Conservation (phyloP, 2,113 vertebrate genomes). For the Sterrhoptilus dennistouni region DNA sequence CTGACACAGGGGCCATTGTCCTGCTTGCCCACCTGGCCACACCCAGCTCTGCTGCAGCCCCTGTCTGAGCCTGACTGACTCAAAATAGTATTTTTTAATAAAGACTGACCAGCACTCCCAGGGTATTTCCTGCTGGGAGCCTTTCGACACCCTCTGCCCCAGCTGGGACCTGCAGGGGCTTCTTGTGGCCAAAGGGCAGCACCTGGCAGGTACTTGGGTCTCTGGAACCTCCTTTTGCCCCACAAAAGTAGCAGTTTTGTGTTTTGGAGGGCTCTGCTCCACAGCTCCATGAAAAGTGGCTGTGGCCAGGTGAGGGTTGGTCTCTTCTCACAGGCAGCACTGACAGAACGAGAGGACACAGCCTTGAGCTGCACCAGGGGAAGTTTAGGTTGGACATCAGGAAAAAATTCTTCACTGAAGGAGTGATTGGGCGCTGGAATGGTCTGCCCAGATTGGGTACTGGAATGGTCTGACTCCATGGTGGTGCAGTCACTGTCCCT, state of each 20-base stretch:
- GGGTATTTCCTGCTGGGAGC: not conserved
- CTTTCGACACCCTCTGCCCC: not conserved
- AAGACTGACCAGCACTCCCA: too few relatives aligned
- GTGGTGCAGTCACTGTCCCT: not conserved
- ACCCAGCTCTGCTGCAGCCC: fast-evolving
- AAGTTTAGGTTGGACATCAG: not conserved
- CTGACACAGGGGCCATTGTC: not conserved
- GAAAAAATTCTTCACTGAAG: not conserved
- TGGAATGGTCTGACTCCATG: not conserved
- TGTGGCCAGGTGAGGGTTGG: fast-evolving
- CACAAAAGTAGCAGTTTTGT: not conserved
- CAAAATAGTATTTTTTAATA: too few relatives aligned
- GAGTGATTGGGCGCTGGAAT: not conserved
- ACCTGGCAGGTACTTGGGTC: fast-evolving
- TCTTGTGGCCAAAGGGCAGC: not conserved
- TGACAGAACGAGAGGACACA: not conserved
- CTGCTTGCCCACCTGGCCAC: not conserved
- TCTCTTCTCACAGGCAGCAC: not conserved
- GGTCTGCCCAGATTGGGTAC: fast-evolving
- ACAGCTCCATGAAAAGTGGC: fast-evolving
- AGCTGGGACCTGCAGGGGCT: not conserved
- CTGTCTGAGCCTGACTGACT: too few relatives aligned
- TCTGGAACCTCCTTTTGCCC: not conserved
- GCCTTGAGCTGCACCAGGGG: not conserved
- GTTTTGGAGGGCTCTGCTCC: not conserved